phyloP scores from a whole-genome alignment of 1,140 invertebrate genomes.

The Drosophila busckii region DNA sequence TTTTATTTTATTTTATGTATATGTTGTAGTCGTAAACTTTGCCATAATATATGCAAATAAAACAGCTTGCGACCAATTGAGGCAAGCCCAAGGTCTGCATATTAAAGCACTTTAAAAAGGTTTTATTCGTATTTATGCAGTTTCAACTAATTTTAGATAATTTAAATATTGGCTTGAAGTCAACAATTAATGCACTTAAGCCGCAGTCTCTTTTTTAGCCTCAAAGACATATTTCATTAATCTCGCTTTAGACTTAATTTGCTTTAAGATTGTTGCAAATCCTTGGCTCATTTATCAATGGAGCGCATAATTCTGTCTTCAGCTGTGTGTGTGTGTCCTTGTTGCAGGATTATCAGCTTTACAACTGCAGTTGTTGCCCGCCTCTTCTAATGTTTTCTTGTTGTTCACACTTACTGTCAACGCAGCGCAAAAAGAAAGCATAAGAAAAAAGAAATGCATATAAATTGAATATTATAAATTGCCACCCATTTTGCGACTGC shows the following conservation, averaged over 20 bases:
- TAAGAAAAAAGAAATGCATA: constrained; percentile 56
- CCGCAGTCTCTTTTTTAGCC: too few relatives aligned
- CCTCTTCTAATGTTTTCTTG: constrained; percentile 31
- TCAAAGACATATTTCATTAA: constrained; percentile 76
- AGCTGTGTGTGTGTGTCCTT: constrained; percentile 16
- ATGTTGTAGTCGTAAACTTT: too few relatives aligned
- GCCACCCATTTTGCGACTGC: constrained; percentile 56
- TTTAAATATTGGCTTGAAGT: constrained; percentile 55
- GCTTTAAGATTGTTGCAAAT: constrained; percentile 10
- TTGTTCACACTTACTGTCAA: constrained; percentile 23
- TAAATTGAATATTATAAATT: constrained; percentile 78
- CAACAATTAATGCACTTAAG: too few relatives aligned
- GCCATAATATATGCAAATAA: too few relatives aligned
- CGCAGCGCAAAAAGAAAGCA: not conserved
- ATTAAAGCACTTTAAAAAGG: too few relatives aligned
- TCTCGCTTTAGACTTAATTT: constrained; percentile 52
- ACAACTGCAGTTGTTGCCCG: constrained; percentile 47
- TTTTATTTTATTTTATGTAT: constrained; percentile 5
- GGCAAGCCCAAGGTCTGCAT: too few relatives aligned
- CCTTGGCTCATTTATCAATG: not conserved
- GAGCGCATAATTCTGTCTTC: not conserved
- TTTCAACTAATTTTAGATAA: too few relatives aligned
- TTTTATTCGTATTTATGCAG: too few relatives aligned
- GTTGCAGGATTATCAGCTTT: constrained; percentile 66
- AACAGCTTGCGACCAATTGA: too few relatives aligned